Base-by-base conservation (phyloP, 2,888 invertebrate genomes). In the Octodonta nipae region DNA sequence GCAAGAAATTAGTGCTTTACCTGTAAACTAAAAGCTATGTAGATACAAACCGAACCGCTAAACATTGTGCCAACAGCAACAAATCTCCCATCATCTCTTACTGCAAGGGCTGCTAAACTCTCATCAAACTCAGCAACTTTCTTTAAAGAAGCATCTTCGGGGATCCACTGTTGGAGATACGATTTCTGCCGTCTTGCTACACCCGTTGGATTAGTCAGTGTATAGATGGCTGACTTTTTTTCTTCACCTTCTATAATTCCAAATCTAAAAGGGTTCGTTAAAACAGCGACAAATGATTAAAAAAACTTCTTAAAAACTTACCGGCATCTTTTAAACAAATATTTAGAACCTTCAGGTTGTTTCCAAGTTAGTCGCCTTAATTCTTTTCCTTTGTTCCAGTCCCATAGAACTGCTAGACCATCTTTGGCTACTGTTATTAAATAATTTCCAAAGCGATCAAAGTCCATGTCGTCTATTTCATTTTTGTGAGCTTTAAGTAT, bases 391-490 rank as follows among this genome's bases (percentile, higher is more conserved):
- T 66, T 70, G 27, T 60, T 64, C 5, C 74, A 67, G 51, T 75
- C 70, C 93, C 93, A 95, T 13, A 92, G 64, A 45, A 76, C 67
- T 4, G 82, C 85, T 45, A 76, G 70, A 3, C 84, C 84, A 63
- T 92, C 92, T 63, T 89, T 87, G 0, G 85, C 83, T 43, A 92
- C 80, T 47, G 85, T 86, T 31, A 81, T 80, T 32, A 92, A 63
- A 55, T 75, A 66, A 32, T 73, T 73, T 39, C 81, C 78, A 52
- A 77, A 75, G 2, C 82, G 79, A 61, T 84, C 86, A 55, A 93
- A 84, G 65, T 92, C 91, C 32, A 95, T 60, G 60, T 93, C 93
- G 53, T 93, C 93, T 42, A 95, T 83, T 71, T 93, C 93, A 61
- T 86, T 86, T 33, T 69, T 72, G 52, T 93, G 93, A 17, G 79